Evolutionary conservation across 2,888 invertebrate genomes (phyloP).

Genomic region (Aphidius colemani): DNA sequence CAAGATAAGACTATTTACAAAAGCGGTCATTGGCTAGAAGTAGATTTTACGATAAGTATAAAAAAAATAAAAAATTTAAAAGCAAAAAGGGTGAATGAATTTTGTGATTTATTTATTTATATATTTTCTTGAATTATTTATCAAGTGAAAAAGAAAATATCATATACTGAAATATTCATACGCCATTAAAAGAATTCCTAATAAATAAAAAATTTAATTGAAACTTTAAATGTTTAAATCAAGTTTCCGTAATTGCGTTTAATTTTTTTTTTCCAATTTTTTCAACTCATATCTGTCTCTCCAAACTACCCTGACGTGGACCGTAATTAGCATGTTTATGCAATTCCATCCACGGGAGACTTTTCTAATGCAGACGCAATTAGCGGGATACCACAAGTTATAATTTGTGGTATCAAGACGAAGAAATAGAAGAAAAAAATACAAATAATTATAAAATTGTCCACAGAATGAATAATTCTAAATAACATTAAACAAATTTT

Average conservation of each 20-base stretch:
- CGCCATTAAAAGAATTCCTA: too few species aligned
- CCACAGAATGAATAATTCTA: too few species aligned
- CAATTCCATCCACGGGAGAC: conserved; percentile 32
- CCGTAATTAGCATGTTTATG: conserved; percentile 41
- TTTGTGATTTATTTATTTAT: not conserved
- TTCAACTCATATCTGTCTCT: not conserved
- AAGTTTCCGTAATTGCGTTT: not conserved
- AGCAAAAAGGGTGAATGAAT: not conserved
- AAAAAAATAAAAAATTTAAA: not conserved
- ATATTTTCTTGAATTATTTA: not conserved
- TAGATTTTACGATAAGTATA: not conserved
- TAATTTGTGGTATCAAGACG: too few species aligned
- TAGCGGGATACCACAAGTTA: conserved; percentile 14
- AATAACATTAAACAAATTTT: too few species aligned
- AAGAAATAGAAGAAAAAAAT: too few species aligned
- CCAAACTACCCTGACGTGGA: conserved; percentile 9
- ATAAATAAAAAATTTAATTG: not conserved
- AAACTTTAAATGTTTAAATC: not conserved
- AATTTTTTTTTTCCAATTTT: not conserved
- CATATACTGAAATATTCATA: too few species aligned
- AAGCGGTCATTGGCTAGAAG: not conserved
- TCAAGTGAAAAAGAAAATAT: not conserved
- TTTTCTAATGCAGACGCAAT: conserved; percentile 27
- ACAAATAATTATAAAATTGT: too few species aligned
- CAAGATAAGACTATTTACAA: conserved; percentile 25